Evolutionary conservation across 2,113 vertebrate genomes (phyloP).

Genomic region (Morphnarchus princeps): DNA sequence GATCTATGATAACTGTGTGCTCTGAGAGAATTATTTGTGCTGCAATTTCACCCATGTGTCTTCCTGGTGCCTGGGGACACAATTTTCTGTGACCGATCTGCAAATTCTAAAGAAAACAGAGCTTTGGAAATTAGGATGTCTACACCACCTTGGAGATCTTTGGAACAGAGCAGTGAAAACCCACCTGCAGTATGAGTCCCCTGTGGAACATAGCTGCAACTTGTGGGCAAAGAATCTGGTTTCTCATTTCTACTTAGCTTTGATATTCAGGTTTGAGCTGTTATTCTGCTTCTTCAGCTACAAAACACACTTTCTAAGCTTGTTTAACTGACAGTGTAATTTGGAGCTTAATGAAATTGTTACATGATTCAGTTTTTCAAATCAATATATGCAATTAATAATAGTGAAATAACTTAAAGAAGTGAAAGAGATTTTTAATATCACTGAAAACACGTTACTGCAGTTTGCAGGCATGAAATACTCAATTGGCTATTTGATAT

Average conservation of each 20-base stretch:
- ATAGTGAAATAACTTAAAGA: neutral
- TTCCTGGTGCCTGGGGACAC: neutral
- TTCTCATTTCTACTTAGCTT: neutral
- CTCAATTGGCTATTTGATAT: neutral
- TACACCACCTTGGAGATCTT: neutral
- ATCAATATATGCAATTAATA: neutral
- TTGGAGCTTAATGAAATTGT: neutral
- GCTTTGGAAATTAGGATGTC: neutral
- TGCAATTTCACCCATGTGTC: neutral
- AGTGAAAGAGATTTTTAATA: neutral
- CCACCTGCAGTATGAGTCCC: neutral
- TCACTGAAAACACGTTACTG: neutral
- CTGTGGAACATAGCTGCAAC: neutral
- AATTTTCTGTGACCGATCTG: neutral
- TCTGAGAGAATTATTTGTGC: neutral
- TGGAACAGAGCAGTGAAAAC: neutral
- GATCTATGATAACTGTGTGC: neutral
- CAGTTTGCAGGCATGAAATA: neutral
- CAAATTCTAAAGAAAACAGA: neutral
- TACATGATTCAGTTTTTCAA: neutral
- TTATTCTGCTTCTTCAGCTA: neutral
- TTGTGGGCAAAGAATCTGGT: neutral
- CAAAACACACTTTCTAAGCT: neutral
- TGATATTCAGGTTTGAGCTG: neutral
- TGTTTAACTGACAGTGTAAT: neutral